Evolutionary conservation across 2,113 vertebrate genomes (phyloP), one percentile per base, ranked within the genome.

Genomic region (Verasper variegatus): DNA sequence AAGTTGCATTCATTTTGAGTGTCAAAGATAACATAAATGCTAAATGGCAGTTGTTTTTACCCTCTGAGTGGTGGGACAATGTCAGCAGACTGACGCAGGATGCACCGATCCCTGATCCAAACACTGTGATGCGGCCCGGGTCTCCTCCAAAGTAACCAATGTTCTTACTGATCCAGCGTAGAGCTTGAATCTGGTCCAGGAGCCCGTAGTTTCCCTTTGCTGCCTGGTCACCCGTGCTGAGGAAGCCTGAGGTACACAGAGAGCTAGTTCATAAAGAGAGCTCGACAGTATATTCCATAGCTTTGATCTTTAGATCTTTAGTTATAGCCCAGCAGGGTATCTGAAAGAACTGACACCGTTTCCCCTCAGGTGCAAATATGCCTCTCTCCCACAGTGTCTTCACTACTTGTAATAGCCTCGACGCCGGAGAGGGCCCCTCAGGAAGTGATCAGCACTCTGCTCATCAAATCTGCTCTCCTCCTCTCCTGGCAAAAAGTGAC

Each of bases 151-250:
- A 99, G 94, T 97, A 97, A 81, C 96, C 97, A 1, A 99, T 97
- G 85, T 99, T 99, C 91, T 98, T 98, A 5, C 96, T 99, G 91
- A 99, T 97, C 98, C 97, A 99, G 63, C 98, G 97, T 60, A 99
- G 94, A 0, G 97, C 97, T 93, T 99, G 97, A 84, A 99, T 99
- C 92, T 99, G 97, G 94, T 99, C 97, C 89, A 99, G 92, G 63
- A 99, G 95, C 59, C 97, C 98, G 0, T 99, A 99, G 91, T 99
- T 99, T 83, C 98, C 98, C 88, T 99, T 99, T 72, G 98, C 98
- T 40, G 98, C 98, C 91, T 99, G 98, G 92, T 99, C 98, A 1
- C 98, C 97, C 0, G 98, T 99, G 84, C 98, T 99, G 87, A 99
- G 95, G 92, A 99, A 99, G 47, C 98, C 98, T 99, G 91, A 61